Percentiles rank a stretch among this genome's conserved stretches.
Evolutionary conservation across 2,888 invertebrate species (phyloP).

Genomic region (Drosophila merina): DNA sequence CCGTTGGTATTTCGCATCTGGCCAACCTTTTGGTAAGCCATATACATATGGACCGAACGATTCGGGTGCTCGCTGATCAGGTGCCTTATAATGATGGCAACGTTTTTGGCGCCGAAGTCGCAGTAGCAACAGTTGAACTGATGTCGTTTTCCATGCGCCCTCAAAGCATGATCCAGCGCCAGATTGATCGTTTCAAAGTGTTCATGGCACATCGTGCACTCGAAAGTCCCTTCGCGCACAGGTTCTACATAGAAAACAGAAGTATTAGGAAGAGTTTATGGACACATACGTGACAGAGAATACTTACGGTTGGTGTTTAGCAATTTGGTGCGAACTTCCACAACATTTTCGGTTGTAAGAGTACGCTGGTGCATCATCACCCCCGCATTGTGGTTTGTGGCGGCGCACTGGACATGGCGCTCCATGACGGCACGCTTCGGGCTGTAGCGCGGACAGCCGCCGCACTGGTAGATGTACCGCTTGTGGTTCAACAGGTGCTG

Average conservation of each 20-base stretch:
- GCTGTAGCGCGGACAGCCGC: conserved; percentile 88
- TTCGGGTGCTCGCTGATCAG: conserved; percentile 27
- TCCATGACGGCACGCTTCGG: conserved; percentile 87
- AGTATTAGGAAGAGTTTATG: neutral
- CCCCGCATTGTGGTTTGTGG: conserved; percentile 83
- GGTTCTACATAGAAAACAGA: too few relatives aligned
- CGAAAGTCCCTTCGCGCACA: conserved; percentile 4
- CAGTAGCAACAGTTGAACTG: conserved; percentile 46
- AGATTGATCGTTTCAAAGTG: neutral
- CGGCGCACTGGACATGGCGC: conserved; percentile 87
- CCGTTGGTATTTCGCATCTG: conserved; percentile 26
- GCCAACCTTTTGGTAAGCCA: too few relatives aligned
- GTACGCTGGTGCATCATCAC: conserved; percentile 62
- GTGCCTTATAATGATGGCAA: conserved; percentile 12
- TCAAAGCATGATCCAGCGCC: conserved; percentile 3
- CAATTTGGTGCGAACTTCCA: conserved; percentile 38
- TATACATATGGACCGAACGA: conserved; percentile 2
- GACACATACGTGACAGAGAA: neutral
- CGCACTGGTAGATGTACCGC: conserved; percentile 89
- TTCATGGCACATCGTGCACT: conserved; percentile 50
- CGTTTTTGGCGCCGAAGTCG: neutral
- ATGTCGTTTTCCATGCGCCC: conserved; percentile 7
- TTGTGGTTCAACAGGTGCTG: conserved; percentile 92
- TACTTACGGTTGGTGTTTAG: conserved; percentile 45
- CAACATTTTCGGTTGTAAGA: neutral